Base-by-base conservation (phyloP, 2,888 invertebrate genomes). In the Tipula vernalis region DNA sequence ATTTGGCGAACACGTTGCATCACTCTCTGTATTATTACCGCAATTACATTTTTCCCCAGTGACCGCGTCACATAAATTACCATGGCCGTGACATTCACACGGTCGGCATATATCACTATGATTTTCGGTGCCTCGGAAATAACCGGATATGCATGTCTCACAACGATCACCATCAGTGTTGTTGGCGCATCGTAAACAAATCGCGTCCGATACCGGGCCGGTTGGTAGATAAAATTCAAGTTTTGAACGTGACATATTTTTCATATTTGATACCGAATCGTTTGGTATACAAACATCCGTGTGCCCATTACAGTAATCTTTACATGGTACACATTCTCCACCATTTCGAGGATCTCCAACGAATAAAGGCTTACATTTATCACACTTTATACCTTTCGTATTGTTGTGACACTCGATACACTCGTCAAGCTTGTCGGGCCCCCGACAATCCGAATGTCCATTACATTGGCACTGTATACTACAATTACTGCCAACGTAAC, bases 11-110 rank as follows among this genome's bases (percentile, higher is more conserved):
- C 96, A 96, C 83, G 95, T 94, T 88, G 94, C 92, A 92, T 98
- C 96, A 89, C 96, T 96, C 91, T 98, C 97, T 0, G 98, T 98
- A 91, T 98, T 98, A 91, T 98, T 98, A 88, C 96, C 96, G 90
- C 98, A 98, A 91, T 97, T 96, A 91, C 98, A 98, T 89, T 97
- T 96, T 90, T 97, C 96, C 4, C 98, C 98, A 0, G 97, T 96
- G 10, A 97, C 95, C 3, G 96, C 95, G 92, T 98, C 96, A 90
- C 98, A 98, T 3, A 94, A 95, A 90, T 97, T 96, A 84, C 98
- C 98, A 92, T 98, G 98, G 0, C 98, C 98, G 90, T 98, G 97
- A 90, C 98, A 98, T 90, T 98, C 96, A 90, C 98, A 96, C 91
- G 95, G 95, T 88, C 96, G 93, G 90, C 98, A 98, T 2, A 95